Evolutionary conservation across 2,113 vertebrate species (phyloP), one percentile per base, ranked within the genome.

Genomic region (Bubo bubo): DNA sequence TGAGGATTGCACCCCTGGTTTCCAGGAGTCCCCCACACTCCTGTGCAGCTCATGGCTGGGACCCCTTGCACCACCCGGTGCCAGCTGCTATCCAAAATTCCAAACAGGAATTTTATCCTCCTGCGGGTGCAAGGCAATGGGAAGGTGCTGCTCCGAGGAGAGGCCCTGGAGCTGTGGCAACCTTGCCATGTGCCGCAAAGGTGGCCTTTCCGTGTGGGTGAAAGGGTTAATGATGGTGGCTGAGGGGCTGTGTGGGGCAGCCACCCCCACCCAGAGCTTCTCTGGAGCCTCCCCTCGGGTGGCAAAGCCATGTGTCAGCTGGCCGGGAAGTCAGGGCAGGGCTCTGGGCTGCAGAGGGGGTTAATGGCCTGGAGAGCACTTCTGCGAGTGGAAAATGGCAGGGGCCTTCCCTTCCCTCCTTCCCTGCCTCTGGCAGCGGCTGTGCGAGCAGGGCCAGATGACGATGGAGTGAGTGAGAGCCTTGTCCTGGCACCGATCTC

Each of bases 401-500:
- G 89, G 59, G 55, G 47, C 95, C 93, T 93, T 71, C 72, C 82
- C 68, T 83, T 63, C 91, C 93, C 90, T 94, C 88, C 62, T 58
- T n/a, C 80, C 81, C 73, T 2, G 19, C 73, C 83, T 43, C 95
- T 95, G 95, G 91, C 86, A 88, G 49, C 6, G 6, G 28, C 88
- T 2, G 37, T 19, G 45, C 2, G 81, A 81, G 82, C 70, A 1
- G 67, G 83, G 68, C 90, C 90, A 60, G 88, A 26, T 94, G 96
- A 88, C n/a, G 83, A 70, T 55, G 79, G 94, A 91, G 90, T 56
- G 90, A 95, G 94, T 71, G 94, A 84, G 95, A 95, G 22, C 79
- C 94, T 75, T 72, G 94, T 97, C 86, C 94, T 97, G 96, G 96
- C 96, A 95, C 90, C 5, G 5, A 27, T 5, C 91, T 89, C 80